Percentiles rank a stretch among this genome's conserved stretches.
Conservation (phyloP, 1,140 invertebrate genomes). For the Heliothis virescens region DNA sequence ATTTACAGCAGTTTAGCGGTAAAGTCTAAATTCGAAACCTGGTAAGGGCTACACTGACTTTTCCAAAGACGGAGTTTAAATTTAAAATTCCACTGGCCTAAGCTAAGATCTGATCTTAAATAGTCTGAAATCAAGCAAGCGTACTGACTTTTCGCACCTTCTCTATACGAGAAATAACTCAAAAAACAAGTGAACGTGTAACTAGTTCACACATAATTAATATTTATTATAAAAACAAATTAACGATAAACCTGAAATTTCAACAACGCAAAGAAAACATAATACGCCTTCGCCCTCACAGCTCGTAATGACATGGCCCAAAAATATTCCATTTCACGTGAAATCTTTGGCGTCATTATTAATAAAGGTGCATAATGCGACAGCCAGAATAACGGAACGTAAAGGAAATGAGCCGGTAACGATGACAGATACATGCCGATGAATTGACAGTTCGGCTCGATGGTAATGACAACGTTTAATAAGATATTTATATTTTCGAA, state of each 20-base stretch:
- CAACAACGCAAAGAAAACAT: not conserved
- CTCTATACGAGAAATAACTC: no score
- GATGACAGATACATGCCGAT: slow-evolving; percentile 36
- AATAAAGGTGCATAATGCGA: slow-evolving; percentile 37
- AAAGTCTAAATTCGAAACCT: no score
- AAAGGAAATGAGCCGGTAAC: slow-evolving; percentile 38
- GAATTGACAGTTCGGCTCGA: slow-evolving; percentile 12
- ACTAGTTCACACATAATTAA: no score
- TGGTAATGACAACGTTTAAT: slow-evolving; percentile 31
- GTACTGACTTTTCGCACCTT: no score
- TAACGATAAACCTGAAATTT: not conserved
- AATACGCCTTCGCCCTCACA: not conserved
- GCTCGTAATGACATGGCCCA: slow-evolving; percentile 17
- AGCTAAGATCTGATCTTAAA: no score
- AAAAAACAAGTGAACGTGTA: no score
- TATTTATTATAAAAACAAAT: no score
- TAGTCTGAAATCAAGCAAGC: no score
- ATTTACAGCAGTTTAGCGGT: no score
- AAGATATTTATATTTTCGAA: not conserved
- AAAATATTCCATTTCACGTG: slow-evolving; percentile 36
- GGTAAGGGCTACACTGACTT: no score
- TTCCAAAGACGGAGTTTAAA: no score
- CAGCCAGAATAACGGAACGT: slow-evolving; percentile 13
- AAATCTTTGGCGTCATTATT: slow-evolving; percentile 32
- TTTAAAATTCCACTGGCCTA: no score